Conservation (phyloP, 2,888 invertebrate genomes). For the Dicycla oo region DNA sequence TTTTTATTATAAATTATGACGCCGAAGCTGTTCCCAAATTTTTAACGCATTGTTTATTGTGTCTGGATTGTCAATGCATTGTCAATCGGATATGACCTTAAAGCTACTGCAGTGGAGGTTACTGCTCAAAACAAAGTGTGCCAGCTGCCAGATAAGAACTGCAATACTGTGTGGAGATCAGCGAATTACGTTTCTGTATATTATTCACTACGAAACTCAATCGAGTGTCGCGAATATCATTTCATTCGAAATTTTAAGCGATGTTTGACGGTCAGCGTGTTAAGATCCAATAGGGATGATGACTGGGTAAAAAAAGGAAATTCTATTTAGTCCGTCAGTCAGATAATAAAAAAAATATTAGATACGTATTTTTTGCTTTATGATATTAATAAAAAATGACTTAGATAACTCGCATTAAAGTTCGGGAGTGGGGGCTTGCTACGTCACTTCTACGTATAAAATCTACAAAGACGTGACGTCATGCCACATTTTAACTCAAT, state of each 20-base stretch:
- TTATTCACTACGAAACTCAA: background rate
- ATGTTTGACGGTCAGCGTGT: background rate
- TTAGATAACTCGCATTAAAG: too few species aligned
- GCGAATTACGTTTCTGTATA: background rate
- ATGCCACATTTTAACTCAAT: too few species aligned
- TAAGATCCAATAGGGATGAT: too few species aligned
- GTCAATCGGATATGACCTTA: background rate
- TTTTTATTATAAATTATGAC: background rate
- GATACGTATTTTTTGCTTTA: too few species aligned
- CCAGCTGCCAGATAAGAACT: conserved; percentile 10
- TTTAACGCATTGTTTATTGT: background rate
- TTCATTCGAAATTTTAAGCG: background rate
- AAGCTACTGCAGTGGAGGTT: background rate
- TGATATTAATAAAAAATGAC: too few species aligned
- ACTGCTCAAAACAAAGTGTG: conserved; percentile 2
- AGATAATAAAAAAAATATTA: too few species aligned
- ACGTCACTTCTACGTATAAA: too few species aligned
- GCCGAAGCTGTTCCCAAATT: background rate
- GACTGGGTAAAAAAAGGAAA: too few species aligned
- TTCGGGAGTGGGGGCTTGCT: too few species aligned
- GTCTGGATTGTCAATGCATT: background rate
- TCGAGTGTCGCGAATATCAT: background rate
- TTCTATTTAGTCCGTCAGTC: too few species aligned
- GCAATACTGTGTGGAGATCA: conserved; percentile 3
- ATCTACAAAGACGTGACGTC: too few species aligned